Conservation (phyloP, 2,888 invertebrate species). For the Adineta ricciae region DNA sequence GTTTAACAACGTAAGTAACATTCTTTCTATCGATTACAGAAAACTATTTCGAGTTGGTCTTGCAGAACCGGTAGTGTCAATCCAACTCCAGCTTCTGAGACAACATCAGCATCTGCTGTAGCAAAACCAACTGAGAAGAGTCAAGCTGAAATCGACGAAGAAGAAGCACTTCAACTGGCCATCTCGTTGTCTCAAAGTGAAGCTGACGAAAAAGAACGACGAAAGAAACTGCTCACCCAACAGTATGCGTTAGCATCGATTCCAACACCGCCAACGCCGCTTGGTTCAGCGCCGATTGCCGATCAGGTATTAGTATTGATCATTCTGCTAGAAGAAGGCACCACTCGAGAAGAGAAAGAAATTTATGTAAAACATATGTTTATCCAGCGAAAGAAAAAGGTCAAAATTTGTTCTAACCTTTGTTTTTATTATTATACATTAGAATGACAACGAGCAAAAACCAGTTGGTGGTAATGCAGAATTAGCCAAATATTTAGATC, state of each 20-base stretch:
- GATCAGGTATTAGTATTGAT: neutral
- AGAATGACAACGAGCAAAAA: neutral
- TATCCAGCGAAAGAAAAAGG: neutral
- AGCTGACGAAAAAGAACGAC: constrained; percentile 80
- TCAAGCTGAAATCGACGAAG: constrained; percentile 66
- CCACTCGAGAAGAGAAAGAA: neutral
- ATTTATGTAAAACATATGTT: neutral
- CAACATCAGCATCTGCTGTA: neutral
- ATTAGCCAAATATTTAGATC: constrained; percentile 14
- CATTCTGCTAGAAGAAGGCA: neutral
- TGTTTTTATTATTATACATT: neutral
- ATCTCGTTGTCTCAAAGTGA: constrained; percentile 92
- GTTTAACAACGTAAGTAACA: neutral
- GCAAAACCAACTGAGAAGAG: constrained; percentile 37
- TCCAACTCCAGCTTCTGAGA: neutral
- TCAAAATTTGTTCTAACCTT: neutral
- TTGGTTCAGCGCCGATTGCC: neutral
- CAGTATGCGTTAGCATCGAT: neutral
- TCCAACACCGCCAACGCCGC: neutral
- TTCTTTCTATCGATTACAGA: neutral
- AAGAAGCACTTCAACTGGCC: constrained; percentile 70
- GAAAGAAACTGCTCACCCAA: constrained; percentile 37
- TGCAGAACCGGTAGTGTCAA: neutral
- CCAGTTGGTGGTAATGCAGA: neutral
- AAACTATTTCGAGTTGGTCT: neutral